Conservation (phyloP, 2,888 invertebrate genomes). For the Phyllotreta cruciferae region DNA sequence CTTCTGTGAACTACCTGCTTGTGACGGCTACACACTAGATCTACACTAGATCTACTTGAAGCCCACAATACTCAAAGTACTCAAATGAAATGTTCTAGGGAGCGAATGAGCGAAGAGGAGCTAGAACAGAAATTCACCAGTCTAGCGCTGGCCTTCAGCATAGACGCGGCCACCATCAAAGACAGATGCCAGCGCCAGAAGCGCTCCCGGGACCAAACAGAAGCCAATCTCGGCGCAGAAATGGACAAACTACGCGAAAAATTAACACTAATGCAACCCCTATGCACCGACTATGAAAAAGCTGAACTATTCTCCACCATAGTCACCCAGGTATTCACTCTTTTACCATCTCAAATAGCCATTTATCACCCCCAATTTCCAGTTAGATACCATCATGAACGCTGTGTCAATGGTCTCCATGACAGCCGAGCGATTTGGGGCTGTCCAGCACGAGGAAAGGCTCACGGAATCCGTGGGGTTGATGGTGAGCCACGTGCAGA, state of each 20-base stretch:
- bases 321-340: conserved; percentile 60
- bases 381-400: conserved; percentile 53
- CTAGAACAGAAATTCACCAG: conserved; percentile 65
- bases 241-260: conserved; percentile 60
- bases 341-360: neutral
- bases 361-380: neutral
- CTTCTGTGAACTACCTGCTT: no score
- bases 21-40: no score
- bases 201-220: conserved; percentile 66
- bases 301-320: conserved; percentile 63
- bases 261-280: conserved; percentile 59
- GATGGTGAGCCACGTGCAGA: conserved; percentile 67
- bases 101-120: conserved; percentile 56
- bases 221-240: conserved; percentile 65
- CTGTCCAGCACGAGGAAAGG: conserved; percentile 67
- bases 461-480: conserved; percentile 65
- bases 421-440: conserved; percentile 62
- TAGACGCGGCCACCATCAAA: conserved; percentile 65
- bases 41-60: no score
- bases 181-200: conserved; percentile 65
- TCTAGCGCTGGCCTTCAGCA: conserved; percentile 66
- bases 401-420: conserved; percentile 55
- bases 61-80: no score
- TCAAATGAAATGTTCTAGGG: no score
- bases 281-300: conserved; percentile 63